These are phyloP conservation scores for Halcyon smyrnensis DNA, from an alignment of 2,797 vertebrate species.

Conservation along the genomic window DNA sequence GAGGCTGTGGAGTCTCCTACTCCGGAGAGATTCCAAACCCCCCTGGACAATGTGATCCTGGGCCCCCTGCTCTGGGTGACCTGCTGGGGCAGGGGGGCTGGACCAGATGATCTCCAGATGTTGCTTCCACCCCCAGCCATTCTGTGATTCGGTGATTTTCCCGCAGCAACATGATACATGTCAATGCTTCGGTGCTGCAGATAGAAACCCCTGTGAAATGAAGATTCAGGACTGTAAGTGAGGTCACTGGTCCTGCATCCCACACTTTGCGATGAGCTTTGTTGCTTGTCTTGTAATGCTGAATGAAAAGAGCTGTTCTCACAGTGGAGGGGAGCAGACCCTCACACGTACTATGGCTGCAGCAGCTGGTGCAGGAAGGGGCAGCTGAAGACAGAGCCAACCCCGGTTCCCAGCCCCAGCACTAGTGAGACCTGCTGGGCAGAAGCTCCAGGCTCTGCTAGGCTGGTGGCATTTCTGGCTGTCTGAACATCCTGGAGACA, in stretches of 20 bases:
- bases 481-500: not conserved
- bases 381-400: not conserved
- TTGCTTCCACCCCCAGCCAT: not conserved
- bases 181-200: not conserved
- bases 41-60: not conserved
- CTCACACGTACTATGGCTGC: not conserved
- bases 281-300: not conserved
- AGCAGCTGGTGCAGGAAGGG: not conserved
- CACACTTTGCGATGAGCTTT: not conserved
- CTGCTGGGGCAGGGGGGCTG: not conserved
- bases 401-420: not conserved
- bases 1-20: not conserved
- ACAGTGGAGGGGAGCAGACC: not conserved
- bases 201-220: not conserved
- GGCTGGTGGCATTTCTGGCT: not conserved
- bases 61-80: not conserved
- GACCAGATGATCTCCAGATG: not conserved
- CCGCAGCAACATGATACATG: fast-evolving
- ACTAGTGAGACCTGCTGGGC: not conserved
- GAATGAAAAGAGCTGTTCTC: not conserved
- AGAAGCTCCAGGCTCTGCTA: not conserved
- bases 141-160: not conserved
- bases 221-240: not conserved
- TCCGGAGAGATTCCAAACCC: not conserved
- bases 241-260: not conserved